A percentile compares a stretch with the other conserved stretches of the same genome.
These are phyloP conservation scores for Esox masquinongy DNA, from an alignment of 2,797 vertebrate genomes.

Conservation along the genomic window DNA sequence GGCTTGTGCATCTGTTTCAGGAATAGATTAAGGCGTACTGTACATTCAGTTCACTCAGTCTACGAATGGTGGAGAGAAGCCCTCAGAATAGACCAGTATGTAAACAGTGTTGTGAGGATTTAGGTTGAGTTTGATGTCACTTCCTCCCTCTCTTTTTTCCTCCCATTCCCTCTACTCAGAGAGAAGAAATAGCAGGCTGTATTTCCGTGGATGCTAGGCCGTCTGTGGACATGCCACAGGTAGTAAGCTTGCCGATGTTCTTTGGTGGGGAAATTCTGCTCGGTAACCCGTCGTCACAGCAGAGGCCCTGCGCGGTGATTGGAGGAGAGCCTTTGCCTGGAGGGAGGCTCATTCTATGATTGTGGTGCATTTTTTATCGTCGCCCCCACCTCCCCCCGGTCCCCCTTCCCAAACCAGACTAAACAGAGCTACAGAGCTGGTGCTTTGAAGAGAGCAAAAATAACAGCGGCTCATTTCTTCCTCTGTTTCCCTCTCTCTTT, in stretches of 20 bases:
- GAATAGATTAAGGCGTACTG: not conserved
- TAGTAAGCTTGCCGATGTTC: constrained; percentile 19
- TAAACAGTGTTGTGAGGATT: not conserved
- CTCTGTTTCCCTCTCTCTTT: not conserved
- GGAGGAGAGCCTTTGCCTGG: constrained; percentile 47
- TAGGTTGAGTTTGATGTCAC: not conserved
- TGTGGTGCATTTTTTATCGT: not conserved
- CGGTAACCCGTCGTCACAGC: constrained; percentile 66
- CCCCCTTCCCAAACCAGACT: constrained; percentile 4
- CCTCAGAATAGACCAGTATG: not conserved
- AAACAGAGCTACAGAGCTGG: not conserved
- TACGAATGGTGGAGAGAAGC: not conserved
- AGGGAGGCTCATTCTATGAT: constrained; percentile 13
- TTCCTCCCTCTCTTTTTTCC: not conserved
- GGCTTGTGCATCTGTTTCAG: not conserved
- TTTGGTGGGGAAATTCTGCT: constrained; percentile 55
- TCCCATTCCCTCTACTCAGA: not conserved
- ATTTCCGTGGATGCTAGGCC: not conserved
- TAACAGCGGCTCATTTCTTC: constrained; percentile 26
- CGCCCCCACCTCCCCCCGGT: not conserved
- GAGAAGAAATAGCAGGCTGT: not conserved
- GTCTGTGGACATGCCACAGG: constrained; percentile 17
- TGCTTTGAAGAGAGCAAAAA: constrained; percentile 9
- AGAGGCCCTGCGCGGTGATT: constrained; percentile 51
- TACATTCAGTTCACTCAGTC: not conserved